Percentiles rank a stretch among this genome's conserved stretches.
Evolutionary conservation across 2,113 vertebrate species (phyloP).

Genomic region (Lonchura striata): DNA sequence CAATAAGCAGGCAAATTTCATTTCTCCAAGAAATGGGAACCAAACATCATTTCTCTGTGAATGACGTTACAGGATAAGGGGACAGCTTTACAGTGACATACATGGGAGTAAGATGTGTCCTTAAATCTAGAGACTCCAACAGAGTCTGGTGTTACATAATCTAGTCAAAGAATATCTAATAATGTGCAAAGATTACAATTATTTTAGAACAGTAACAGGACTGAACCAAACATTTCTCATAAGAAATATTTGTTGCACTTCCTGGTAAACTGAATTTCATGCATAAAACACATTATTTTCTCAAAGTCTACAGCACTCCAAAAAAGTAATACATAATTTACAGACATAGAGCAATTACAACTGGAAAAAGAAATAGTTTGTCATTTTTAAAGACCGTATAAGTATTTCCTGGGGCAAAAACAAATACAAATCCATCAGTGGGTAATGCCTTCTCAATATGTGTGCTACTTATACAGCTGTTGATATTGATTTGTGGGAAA

Average conservation of each 20-base stretch:
- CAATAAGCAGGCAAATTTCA: background rate
- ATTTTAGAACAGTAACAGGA: background rate
- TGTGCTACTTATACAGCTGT: slow-evolving; percentile 54
- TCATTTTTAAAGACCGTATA: slow-evolving; percentile 58
- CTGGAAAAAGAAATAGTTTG: slow-evolving; percentile 37
- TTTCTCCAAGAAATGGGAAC: no score
- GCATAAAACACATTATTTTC: background rate
- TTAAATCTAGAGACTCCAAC: background rate
- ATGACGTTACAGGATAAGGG: background rate
- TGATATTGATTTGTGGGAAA: slow-evolving; percentile 67
- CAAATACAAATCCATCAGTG: slow-evolving; percentile 66
- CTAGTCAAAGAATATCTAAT: background rate
- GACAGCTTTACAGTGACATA: background rate
- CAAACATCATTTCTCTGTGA: rapidly evolving
- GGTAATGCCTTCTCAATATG: slow-evolving; percentile 55
- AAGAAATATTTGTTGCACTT: background rate
- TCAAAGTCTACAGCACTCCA: background rate
- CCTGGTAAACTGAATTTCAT: background rate
- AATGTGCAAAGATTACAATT: background rate
- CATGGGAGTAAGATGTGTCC: background rate
- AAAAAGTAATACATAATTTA: slow-evolving; percentile 54
- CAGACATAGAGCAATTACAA: slow-evolving; percentile 37
- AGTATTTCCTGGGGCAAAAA: slow-evolving; percentile 62
- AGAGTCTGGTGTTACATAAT: background rate
- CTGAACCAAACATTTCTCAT: background rate